Base-by-base conservation (phyloP, 2,797 vertebrate species). In the Mus spretus region DNA sequence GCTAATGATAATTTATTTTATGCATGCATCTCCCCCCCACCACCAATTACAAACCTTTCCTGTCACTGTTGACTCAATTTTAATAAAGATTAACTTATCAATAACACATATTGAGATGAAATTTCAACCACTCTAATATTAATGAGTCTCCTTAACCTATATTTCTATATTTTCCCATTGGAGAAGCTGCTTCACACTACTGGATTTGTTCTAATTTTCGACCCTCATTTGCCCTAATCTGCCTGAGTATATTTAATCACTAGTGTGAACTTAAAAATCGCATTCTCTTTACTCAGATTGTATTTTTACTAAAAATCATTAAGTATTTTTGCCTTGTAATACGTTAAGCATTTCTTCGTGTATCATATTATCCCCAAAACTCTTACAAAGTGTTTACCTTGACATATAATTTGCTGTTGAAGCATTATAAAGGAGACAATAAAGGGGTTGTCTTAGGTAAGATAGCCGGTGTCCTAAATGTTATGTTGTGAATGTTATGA, bases 181-280 rank as follows among this genome's bases (percentile, higher is more conserved):
- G 31, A 95, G 57, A 10, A 65, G 17, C 4, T 65, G 24, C 3
- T 92, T 89, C n/a, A 80, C 89, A 74, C 88, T 74, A 90, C 37
- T 7, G 65, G 57, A 24, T 92, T 93, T 91, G 47, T 82, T 79
- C 34, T 80, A 89, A 90, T 86, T 77, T 91, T 92, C 44, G 85
- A 72, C 57, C 59, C 72, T 3, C 91, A 72, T 31, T 93, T 94
- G 22, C n/a, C 6, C 84, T 59, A 40, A 90, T 40, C 9, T 91
- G 26, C 2, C 14, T 34, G 28, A 89, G 2, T 84, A 44, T 87
- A 59, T 91, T 87, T 87, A 89, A 96, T 88, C n/a, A 92, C 12
- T 77, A 96, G 93, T 1, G 14, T 93, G 74, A 88, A 82, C 40
- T 77, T n/a, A 89, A n/a, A 92, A 95, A 75, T 89, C 47, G 79